Evolutionary conservation across 35 echinoderm and acorn worm genomes (phyloP).

Genomic region (Hemicentrotus pulcherrimus): DNA sequence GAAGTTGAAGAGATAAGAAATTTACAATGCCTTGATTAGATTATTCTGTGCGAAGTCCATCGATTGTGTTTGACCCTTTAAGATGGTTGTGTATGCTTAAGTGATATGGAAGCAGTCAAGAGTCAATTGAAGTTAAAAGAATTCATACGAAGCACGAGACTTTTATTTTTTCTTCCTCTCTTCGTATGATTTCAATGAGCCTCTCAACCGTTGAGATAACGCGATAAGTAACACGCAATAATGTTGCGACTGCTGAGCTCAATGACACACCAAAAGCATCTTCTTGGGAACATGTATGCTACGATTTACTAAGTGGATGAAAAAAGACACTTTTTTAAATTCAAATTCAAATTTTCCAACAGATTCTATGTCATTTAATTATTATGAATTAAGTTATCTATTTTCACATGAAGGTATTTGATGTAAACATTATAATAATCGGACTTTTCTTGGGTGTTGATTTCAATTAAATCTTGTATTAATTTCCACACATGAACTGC

Average conservation of each 20-base stretch:
- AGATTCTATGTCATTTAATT: too few species aligned
- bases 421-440: too few species aligned
- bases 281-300: neutral
- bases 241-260: neutral
- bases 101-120: neutral
- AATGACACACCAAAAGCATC: neutral
- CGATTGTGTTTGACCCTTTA: neutral
- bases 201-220: neutral
- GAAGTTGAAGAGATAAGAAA: neutral
- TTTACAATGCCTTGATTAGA: neutral
- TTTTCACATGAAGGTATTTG: too few species aligned
- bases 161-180: neutral
- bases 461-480: too few species aligned
- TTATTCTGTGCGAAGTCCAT: conserved; percentile 8
- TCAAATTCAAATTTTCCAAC: too few species aligned
- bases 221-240: neutral
- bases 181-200: neutral
- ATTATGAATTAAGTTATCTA: too few species aligned
- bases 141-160: neutral
- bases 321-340: too few species aligned
- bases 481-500: too few species aligned
- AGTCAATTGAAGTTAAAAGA: neutral
- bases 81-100: neutral
- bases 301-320: too few species aligned
- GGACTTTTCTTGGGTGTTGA: too few species aligned